Base-by-base conservation (phyloP, 2,113 vertebrate genomes). In the Trogon surrucura region DNA sequence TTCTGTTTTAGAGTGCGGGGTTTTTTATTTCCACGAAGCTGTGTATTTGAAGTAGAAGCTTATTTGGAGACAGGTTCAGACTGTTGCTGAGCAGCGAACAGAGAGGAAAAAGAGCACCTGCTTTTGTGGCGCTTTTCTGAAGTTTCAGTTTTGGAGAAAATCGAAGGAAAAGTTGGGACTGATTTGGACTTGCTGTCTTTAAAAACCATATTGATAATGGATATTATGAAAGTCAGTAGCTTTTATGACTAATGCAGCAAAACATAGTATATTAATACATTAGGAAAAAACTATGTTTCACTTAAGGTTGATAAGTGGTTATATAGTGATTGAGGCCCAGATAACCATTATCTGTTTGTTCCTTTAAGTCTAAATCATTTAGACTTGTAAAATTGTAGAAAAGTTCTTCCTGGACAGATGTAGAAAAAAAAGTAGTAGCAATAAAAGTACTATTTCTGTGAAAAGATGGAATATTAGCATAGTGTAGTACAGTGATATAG, bases 31-130 rank as follows among this genome's bases (percentile, higher is more conserved):
- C 3, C 12, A 3, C 13, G 1, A 13, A 44, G 3, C 5, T 4
- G 9, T 5, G 0, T 3, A 1, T 10, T 61, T 16, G 3, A 11
- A 38, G 8, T 17, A 13, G 6, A 53, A 29, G 6, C 2, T 0
- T 25, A 3, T 47, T 57, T 32, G 21, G 47, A 18, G 11, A 41
- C 6, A 15, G 6, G 2, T 57, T 72, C 11, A 1, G 6, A 0
- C 14, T 36, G 0, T 4, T 50, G 32, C 1, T 5, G 3, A 22
- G 6, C 14, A 10, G 10, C 16, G 11, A 58, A 17, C 13, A 2
- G 11, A 7, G 2, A 34, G 27, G 5, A 4, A 26, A 20, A 61
- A 25, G 7, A 54, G 5, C 13, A 4, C 19, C 3, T 4, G 6
- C 4, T 70, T 45, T 57, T 47, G 25, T 20, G 38, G 18, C 21